Base-by-base conservation (phyloP, 2,113 vertebrate genomes). In the Lanius ludovicianus region DNA sequence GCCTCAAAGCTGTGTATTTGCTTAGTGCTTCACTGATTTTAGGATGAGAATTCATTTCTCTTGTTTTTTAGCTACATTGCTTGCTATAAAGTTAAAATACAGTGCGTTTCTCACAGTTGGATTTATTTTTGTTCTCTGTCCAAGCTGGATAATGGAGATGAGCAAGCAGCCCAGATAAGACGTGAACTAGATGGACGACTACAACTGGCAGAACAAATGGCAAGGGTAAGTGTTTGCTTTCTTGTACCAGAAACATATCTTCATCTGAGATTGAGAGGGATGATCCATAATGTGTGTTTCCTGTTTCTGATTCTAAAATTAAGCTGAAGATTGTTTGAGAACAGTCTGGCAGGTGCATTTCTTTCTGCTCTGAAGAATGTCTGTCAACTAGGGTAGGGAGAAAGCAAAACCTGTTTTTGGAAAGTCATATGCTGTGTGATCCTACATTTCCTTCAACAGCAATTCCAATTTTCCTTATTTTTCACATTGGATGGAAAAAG, bases 151-250 rank as follows among this genome's bases (percentile, higher is more conserved):
- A 99, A 99, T 53, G 98, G 99, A 93, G 99, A 99, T 83, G 99
- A 99, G 87, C 99, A 99, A 97, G 99, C 99, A 65, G 99, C 99
- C 44, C 99, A 99, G 97, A 99, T 99, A 96, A 98, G 99, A 95
- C 98, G 99, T 87, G 99, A 99, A 89, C 98, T 99, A 77, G 99
- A 99, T 76, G 99, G 99, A 20, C 98, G 99, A 37, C 96, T 99
- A 19, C 99, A 99, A n/a, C 46, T 99, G 96, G 99, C 99, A 8
- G 99, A 99, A 53, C 98, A 98, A 97, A 99, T 99, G 94, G 98
- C 99, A 89, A 98, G 98, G 98, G 99, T 99, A 97, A 97, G 97
- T 63, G 20, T 4, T 41, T 68, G 37, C 46, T 85, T 91, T 85
- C 20, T 13, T n/a, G 24, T 60, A 80, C 37, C 67, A 59, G 55